Conservation (phyloP, 2,888 invertebrate species). For the Drosophila bunnanda region DNA sequence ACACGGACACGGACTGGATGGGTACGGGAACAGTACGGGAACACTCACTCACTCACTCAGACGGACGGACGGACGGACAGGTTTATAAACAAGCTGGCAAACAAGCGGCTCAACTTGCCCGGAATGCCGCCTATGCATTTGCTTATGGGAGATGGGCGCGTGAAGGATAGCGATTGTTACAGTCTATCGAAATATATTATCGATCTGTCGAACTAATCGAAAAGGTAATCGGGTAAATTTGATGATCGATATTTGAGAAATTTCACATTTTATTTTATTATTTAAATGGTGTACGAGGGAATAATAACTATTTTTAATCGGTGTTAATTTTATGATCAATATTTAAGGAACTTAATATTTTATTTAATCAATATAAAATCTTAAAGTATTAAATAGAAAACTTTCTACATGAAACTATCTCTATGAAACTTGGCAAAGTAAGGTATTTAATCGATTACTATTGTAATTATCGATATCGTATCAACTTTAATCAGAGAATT, state of each 20-base stretch:
- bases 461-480: not conserved
- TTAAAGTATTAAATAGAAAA: not conserved
- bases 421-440: not conserved
- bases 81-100: slow-evolving; percentile 35
- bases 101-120: slow-evolving; percentile 28
- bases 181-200: not conserved
- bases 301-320: too few relatives aligned
- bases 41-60: slow-evolving; percentile 20
- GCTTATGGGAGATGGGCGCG: slow-evolving; percentile 20
- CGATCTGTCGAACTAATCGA: not conserved
- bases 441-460: not conserved
- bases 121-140: slow-evolving; percentile 33
- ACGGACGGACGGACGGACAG: slow-evolving; percentile 18
- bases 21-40: slow-evolving; percentile 2
- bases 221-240: not conserved
- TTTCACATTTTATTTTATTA: not conserved
- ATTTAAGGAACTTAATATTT: not conserved
- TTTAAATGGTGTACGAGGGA: too few relatives aligned
- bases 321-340: too few relatives aligned
- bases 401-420: not conserved
- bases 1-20: not conserved
- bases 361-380: too few relatives aligned
- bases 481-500: not conserved
- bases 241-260: not conserved
- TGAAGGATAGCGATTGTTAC: slow-evolving; percentile 3